Evolutionary conservation across 2,888 invertebrate genomes (phyloP), one percentile per base, ranked within the genome.

Genomic region (Sinodicranocentrus sp.): DNA sequence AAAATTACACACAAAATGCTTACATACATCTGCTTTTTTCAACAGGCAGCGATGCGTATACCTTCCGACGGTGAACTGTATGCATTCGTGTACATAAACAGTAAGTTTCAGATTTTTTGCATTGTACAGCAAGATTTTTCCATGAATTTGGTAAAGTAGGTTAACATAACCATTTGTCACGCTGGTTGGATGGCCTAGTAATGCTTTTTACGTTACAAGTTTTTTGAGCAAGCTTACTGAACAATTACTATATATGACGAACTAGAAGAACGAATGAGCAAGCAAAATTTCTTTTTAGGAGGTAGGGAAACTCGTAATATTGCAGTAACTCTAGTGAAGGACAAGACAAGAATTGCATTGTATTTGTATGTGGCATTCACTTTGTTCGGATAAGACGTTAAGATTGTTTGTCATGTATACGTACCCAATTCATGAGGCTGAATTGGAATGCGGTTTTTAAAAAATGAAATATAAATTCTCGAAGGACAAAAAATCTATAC

Each of bases 61-160:
- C 28, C 61, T 61, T 26, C 59, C 59, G 25, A 61, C 61, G n/a
- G 28, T 28, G 23, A 33, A 6, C 33, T 15, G 15, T 15, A 59
- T 76, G 52, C 48, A 15, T 44, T 21, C 5, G 5, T 33, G 48
- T 48, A n/a, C 15, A 48, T 48, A n/a, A 10, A 15, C 48, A 48
- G 28, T 2, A 8, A 52, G 52, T 21, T 33, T 39, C 17, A 67
- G 76, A 67, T 23, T 73, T 73, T 67, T 65, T 59, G 57, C 67
- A 43, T 10, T 15, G 70, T 73, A 75, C 15, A 61, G 44, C 52
- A 57, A 59, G 68, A 76, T 23, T 71, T 83, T 83, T 83, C 83
- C 83, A 83, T 83, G 83, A 83, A 82, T 76, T 76, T 39, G 43
- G 19, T 76, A 76, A 83, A 83, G 65, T 83, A 72, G 83, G 83